Evolutionary conservation across 1,140 invertebrate genomes (phyloP), one percentile per base, ranked within the genome.

Genomic region (Pinna nobilis): DNA sequence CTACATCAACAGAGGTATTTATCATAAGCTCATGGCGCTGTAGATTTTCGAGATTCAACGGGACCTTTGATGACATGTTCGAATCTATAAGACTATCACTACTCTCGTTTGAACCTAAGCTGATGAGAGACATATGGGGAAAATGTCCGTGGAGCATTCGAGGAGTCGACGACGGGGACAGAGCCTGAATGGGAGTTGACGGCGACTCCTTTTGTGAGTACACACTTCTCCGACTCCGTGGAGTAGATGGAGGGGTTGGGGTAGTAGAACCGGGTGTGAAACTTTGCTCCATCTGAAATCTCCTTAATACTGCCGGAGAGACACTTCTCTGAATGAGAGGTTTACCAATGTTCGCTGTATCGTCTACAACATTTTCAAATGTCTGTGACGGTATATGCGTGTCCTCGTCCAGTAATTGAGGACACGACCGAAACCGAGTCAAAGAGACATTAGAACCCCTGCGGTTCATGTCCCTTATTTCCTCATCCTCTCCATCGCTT

Each of bases 231-330:
- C 72, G 59, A 67, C 78, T 82, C 20, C 76, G 73, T 0, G 82
- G 82, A 3, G 80, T 77, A 15, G 78, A 82, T 0, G 82, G 80
- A 0, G 82, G 80, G 0, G 78, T 82, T 11, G 82, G 82, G 7
- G 82, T 82, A 47, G 66, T 28, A 18, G 71, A 53, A 7, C 64
- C 63, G 41, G 50, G n/a, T 44, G 63, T 33, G 61, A 64, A 3
- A 23, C 49, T 47, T 11, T 53, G 37, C 63, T 77, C 20, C 32
- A 51, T 37, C 35, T 71, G 57, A 75, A 74, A 57, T 11, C 51
- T 35, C 18, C 39, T 20, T 35, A 44, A 35, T 49, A 66, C 32
- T 44, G 61, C 1, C 20, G 67, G 49, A 51, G 53, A 28, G 41
- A 59, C 25, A 74, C 76, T 6, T 57, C 50, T 15, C 59, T 55